phyloP scores from a whole-genome alignment of 2,113 vertebrate genomes.

The Tympanuchus pallidicinctus region DNA sequence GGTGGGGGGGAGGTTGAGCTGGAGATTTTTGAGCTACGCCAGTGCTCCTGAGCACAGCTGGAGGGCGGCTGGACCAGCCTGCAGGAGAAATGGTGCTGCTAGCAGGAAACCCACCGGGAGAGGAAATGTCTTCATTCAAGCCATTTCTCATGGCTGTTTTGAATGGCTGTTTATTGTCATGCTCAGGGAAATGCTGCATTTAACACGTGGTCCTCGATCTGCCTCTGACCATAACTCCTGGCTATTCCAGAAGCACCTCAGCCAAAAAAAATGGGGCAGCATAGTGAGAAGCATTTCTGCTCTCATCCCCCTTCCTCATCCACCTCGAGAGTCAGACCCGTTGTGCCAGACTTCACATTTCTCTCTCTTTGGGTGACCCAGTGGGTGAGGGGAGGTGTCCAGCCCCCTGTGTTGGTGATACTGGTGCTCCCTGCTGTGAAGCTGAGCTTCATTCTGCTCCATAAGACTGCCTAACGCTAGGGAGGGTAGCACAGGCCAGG shows the following conservation, averaged over 20 bases:
- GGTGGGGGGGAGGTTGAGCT: neutral
- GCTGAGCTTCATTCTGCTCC: neutral
- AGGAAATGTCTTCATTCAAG: neutral
- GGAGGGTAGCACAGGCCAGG: neutral
- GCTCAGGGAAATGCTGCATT: neutral
- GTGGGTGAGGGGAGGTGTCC: neutral
- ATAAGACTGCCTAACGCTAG: neutral
- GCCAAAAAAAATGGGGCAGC: neutral
- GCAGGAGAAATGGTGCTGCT: fast-evolving
- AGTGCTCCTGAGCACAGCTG: neutral
- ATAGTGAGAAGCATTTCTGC: neutral
- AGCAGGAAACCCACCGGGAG: neutral
- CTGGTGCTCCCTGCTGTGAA: neutral
- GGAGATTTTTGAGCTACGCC: neutral
- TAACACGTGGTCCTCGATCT: neutral
- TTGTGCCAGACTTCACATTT: neutral
- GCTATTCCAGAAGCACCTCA: neutral
- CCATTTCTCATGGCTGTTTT: neutral
- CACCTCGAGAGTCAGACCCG: fast-evolving
- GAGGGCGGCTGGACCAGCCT: neutral
- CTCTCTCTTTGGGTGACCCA: neutral
- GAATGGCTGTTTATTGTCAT: neutral
- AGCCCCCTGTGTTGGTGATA: neutral
- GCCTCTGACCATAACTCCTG: neutral
- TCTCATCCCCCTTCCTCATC: neutral